Evolutionary conservation across 2,888 invertebrate species (phyloP), one percentile per base, ranked within the genome.

Genomic region (Melanostoma scalare): DNA sequence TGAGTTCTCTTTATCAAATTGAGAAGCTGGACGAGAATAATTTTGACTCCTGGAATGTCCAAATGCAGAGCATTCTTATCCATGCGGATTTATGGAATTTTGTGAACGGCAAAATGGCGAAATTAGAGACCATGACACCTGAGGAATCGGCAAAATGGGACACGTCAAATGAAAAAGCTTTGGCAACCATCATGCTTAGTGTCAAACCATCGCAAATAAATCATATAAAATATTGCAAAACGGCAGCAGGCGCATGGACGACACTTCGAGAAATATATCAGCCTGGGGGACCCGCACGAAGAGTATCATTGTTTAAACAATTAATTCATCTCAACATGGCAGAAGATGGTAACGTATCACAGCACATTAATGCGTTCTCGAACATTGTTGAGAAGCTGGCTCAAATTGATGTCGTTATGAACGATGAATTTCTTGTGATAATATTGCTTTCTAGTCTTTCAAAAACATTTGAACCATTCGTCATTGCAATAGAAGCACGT

Each of bases 271-370:
- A 68, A 42, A 72, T 82, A 6, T 77, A 86, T 31, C 77, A 67
- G 31, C 85, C 87, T 5, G 73, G 52, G 31, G 85, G 86, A 31
- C 86, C 86, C 10, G 44, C 75, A 9, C 75, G 74, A 40, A 85
- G 85, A 20, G 82, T 82, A 31, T 50, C 58, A 9, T 58, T 86
- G 40, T 79, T 81, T 9, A 86, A 86, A 42, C 73, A 82, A 8
- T 63, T 86, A 60, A 10, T 60, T 31, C 60, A 60, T 6, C 6
- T 35, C 6, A 38, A 56, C 36, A 77, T 80, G 50, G 44, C 33
- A 38, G 71, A 48, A n/a, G 65, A 33, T 40, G 53, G 50, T 1
- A 52, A 72, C 4, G 55, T 85, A 1, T 42, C 35, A 1, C 60
- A 81, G 6, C 76, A 85, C 9, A 30, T 85, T 2, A 85, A 78